Evolutionary conservation across 1,140 invertebrate species (phyloP), one percentile per base, ranked within the genome.

Genomic region (Cydia strobilella): DNA sequence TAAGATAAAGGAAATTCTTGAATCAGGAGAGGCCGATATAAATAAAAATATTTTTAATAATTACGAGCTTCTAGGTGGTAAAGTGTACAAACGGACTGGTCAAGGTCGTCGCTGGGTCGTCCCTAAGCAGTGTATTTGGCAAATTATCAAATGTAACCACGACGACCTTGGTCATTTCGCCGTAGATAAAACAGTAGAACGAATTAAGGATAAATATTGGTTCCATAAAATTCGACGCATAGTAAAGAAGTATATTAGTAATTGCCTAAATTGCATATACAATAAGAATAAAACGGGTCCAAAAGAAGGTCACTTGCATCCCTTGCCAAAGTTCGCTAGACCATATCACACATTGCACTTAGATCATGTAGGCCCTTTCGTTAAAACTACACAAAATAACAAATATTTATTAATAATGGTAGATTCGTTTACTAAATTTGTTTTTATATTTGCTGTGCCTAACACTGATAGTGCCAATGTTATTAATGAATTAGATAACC

Each of bases 391-490:
- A n/a, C n/a, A n/a, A 31, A 77, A 76, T 25, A 88, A 90, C 73
- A 74, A 77, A 25, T 78, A 88, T 76, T 76, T 89, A 9, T 78
- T 91, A 1, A 80, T 77, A 2, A 76, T 89, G 4, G 76, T 86
- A 1, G 86, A 90, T 77, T 81, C 76, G 6, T 90, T 90, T 79
- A 79, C 81, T 1, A 90, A 91, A 59, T 91, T 75, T 59, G 75
- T 75, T 1, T 72, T 75, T 62, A 59, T 72, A 13, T 72, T 20
- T 7, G 65, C 65, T 9, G 54, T 72, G n/a, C 39, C 31, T 5
- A 75, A 23, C 72, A 72, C 69, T 1, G 62, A 63, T 6, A 59
- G 31, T 7, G 31, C 31, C 7, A n/a, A 18, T 3, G 69, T 54
- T 3, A 72, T 75, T 59, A 42, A 54, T 13, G 69, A 72, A 62